Conservation (phyloP, 2,888 invertebrate genomes). For the Amphiduros pacificus region DNA sequence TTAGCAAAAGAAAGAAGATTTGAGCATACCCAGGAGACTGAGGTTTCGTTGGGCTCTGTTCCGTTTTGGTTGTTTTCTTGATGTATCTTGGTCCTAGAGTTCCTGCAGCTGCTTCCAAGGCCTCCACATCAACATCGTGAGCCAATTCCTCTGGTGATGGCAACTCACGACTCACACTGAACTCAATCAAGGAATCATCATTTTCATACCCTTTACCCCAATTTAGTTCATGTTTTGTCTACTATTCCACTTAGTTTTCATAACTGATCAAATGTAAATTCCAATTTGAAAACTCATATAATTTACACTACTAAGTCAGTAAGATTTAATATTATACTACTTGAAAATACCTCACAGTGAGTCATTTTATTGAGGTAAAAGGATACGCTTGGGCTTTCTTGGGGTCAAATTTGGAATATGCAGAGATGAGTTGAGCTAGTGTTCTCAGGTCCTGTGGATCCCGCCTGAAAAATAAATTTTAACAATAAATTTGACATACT, state of each 20-base stretch:
- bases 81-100: slow-evolving; percentile 88
- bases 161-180: slow-evolving; percentile 68
- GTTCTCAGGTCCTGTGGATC: slow-evolving; percentile 79
- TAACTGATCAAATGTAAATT: too few relatives aligned
- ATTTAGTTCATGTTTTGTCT: too few relatives aligned
- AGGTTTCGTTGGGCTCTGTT: slow-evolving; percentile 32
- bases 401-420: slow-evolving; percentile 78
- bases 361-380: too few relatives aligned
- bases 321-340: too few relatives aligned
- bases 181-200: too few relatives aligned
- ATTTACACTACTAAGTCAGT: too few relatives aligned
- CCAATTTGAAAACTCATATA: too few relatives aligned
- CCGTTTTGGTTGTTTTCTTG: slow-evolving; percentile 67
- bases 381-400: slow-evolving; percentile 70
- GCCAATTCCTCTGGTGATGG: slow-evolving; percentile 67
- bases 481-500: not conserved
- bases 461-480: slow-evolving; percentile 54
- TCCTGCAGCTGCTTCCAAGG: slow-evolving; percentile 72
- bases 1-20: not conserved
- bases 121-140: slow-evolving; percentile 74
- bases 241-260: too few relatives aligned
- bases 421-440: slow-evolving; percentile 86
- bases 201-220: too few relatives aligned
- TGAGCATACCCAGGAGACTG: slow-evolving; percentile 5
- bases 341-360: too few relatives aligned